These are phyloP conservation scores for Erinaceus europaeus DNA, from an alignment of 2,113 vertebrate genomes.

Conservation along the genomic window DNA sequence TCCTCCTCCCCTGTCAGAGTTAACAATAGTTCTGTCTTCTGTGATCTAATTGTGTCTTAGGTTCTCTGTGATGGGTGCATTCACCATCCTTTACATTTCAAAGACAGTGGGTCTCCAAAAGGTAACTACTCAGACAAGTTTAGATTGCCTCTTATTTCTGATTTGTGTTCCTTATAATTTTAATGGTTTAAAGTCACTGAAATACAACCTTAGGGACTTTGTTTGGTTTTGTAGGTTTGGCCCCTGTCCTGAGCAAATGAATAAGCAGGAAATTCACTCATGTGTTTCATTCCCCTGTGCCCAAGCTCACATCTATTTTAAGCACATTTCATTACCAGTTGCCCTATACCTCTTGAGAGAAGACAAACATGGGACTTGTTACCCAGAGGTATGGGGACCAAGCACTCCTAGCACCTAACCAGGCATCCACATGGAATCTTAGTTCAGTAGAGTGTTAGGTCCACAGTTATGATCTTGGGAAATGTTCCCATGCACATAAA, in stretches of 20 bases:
- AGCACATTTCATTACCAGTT: not conserved
- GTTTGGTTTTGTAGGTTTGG: not conserved
- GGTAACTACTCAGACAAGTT: conserved; percentile 60
- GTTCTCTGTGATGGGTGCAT: conserved; percentile 37
- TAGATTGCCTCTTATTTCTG: conserved; percentile 63
- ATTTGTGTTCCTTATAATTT: conserved; percentile 60
- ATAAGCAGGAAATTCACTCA: not conserved
- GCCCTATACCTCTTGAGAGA: not conserved
- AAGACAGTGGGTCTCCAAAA: conserved; percentile 70
- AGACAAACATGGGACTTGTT: not conserved
- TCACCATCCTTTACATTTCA: conserved; percentile 73
- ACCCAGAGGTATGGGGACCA: not conserved
- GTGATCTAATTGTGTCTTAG: conserved; percentile 28
- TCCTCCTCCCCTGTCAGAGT: not conserved
- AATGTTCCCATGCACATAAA: not conserved
- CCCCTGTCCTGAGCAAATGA: not conserved
- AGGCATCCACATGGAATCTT: not conserved
- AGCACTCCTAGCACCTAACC: not conserved
- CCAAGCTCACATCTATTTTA: not conserved
- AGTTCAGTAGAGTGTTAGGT: not conserved
- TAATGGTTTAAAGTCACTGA: conserved; percentile 40
- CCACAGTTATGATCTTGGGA: not conserved
- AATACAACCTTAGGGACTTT: not conserved
- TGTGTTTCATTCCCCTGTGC: not conserved
- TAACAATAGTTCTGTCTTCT: conserved; percentile 29